Evolutionary conservation across 2,888 invertebrate species (phyloP), one percentile per base, ranked within the genome.

Genomic region (Drosophila pegasa): DNA sequence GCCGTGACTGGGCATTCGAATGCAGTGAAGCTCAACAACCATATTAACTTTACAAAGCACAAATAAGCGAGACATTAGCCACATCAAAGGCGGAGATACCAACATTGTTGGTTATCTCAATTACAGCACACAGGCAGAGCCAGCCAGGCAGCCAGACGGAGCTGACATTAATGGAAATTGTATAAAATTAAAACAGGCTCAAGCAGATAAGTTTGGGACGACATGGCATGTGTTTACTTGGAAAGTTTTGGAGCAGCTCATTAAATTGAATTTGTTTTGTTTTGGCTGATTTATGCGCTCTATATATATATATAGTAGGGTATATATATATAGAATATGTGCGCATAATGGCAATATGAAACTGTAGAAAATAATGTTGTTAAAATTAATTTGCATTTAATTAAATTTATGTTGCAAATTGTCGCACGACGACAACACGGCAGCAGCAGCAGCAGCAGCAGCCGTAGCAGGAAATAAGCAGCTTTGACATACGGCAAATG

Each of bases 331-430:
- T 18, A 5, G 25, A 33, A 22, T 47, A 40, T 27, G 41, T 29
- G 38, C 12, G 14, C 27, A 50, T 50, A 35, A 25, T 35, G 25
- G 43, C 40, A 37, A 47, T 47, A 40, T 55, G 59, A 51, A 29
- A 38, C 51, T 9, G 22, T 55, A 57, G 47, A 31, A 48, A 59
- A 59, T 62, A 59, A 18, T 52, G 37, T 41, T 75, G 69, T 80
- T 70, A 51, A 70, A 78, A 73, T 78, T 78, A 78, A 81, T 79
- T 78, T 74, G 45, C 74, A 65, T 76, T 80, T 60, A 71, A 70
- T 74, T 83, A 61, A 83, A 80, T 83, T 80, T 69, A 68, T 69
- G 71, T 58, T 65, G 64, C 70, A 68, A 80, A 69, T 71, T 60
- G 62, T 62, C 48, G 61, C 47, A 47, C 35, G 38, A 58, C 50